phyloP scores from a whole-genome alignment of 2,113 vertebrate genomes.

The Butastur rufipennis region DNA sequence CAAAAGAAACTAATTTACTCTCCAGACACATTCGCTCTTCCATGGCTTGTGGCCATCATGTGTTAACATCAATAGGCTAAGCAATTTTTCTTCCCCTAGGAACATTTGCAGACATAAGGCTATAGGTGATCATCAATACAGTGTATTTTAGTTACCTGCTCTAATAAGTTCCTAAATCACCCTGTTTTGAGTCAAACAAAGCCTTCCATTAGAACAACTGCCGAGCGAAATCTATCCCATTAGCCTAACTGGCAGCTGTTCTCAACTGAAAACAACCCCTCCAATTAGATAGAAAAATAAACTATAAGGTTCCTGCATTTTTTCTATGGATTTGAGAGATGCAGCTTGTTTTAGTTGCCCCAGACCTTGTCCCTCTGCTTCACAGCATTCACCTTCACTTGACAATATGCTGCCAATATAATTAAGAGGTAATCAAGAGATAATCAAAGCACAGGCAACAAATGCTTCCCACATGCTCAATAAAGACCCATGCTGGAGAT shows the following conservation, averaged over 20 bases:
- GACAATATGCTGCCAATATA: slow-evolving; percentile 16
- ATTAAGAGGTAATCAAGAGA: slow-evolving; percentile 64
- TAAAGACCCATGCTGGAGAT: neutral
- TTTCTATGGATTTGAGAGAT: neutral
- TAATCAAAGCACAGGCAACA: slow-evolving; percentile 30
- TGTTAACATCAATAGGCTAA: neutral
- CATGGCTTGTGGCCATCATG: neutral
- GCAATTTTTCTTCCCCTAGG: neutral
- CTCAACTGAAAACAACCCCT: neutral
- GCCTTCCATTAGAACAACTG: neutral
- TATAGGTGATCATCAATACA: neutral
- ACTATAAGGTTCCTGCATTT: neutral
- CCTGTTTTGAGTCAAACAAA: neutral
- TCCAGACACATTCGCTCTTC: neutral
- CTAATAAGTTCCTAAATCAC: neutral
- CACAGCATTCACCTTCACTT: neutral
- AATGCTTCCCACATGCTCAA: slow-evolving; percentile 40
- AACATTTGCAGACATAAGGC: neutral
- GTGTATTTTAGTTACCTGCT: neutral
- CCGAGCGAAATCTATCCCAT: neutral
- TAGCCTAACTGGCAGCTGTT: neutral
- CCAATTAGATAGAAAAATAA: neutral
- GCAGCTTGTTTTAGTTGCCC: neutral
- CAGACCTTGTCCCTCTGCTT: neutral
- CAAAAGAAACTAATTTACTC: neutral